phyloP scores from a whole-genome alignment of 2,113 vertebrate genomes.

The Syngnathus typhle region DNA sequence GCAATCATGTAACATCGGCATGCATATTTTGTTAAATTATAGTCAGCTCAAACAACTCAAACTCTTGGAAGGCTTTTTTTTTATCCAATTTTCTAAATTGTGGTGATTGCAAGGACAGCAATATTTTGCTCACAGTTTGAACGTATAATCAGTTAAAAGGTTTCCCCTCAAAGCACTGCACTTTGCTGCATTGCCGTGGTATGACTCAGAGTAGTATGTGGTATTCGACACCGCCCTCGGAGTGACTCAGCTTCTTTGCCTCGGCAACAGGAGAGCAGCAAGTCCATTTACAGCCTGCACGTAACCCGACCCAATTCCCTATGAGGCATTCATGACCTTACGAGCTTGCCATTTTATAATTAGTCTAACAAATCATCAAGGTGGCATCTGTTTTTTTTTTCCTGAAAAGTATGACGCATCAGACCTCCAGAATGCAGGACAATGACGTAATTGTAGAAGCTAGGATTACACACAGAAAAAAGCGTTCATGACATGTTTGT shows the following conservation, averaged over 20 bases:
- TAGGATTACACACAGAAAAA: too few species aligned
- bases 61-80: too few species aligned
- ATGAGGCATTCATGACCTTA: not conserved
- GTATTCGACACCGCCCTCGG: conserved; percentile 36
- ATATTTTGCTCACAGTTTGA: not conserved
- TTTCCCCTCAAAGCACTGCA: conserved; percentile 11
- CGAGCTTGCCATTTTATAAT: not conserved
- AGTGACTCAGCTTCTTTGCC: conserved; percentile 50
- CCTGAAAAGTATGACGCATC: not conserved
- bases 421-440: not conserved
- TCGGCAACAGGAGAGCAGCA: conserved; percentile 34
- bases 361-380: not conserved
- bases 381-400: not conserved
- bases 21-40: not conserved
- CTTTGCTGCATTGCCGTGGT: conserved; percentile 44
- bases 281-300: conserved; percentile 5
- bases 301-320: not conserved
- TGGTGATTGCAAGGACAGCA: not conserved
- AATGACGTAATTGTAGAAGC: not conserved
- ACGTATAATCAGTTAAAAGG: not conserved
- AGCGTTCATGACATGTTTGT: too few species aligned
- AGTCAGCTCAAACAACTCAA: not conserved
- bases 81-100: not conserved
- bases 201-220: conserved; percentile 54
- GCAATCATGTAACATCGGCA: not conserved